Percentiles rank a stretch among this genome's conserved stretches.
Evolutionary conservation across 2,113 vertebrate species (phyloP).

Genomic region (Morone chrysops): DNA sequence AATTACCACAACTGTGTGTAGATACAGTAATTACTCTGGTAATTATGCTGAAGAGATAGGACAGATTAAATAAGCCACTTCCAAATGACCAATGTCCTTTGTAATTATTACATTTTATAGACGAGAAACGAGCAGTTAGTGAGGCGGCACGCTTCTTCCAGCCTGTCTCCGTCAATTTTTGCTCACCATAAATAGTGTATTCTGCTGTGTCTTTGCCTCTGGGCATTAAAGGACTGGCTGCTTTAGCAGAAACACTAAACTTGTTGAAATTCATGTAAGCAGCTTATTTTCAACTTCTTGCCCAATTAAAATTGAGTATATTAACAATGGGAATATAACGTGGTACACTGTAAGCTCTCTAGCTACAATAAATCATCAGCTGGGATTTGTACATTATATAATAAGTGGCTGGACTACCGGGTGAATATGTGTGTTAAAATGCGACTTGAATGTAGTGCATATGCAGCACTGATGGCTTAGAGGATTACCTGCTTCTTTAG

Average conservation of each 20-base stretch:
- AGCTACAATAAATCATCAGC: constrained; percentile 25
- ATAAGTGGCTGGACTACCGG: not conserved
- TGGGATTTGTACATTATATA: constrained; percentile 19
- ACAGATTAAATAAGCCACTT: constrained; percentile 64
- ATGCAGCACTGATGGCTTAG: not conserved
- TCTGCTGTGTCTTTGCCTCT: constrained; percentile 76
- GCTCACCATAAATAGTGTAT: constrained; percentile 81
- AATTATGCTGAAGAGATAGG: constrained; percentile 67
- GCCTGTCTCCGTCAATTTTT: constrained; percentile 65
- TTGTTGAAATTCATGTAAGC: constrained; percentile 81
- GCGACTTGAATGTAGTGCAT: not conserved
- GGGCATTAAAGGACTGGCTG: constrained; percentile 70
- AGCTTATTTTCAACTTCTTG: constrained; percentile 77
- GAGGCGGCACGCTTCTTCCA: constrained; percentile 60
- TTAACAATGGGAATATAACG: constrained; percentile 56
- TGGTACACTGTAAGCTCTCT: constrained; percentile 24
- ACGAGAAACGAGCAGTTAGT: constrained; percentile 54
- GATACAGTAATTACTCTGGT: constrained; percentile 67
- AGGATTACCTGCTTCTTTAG: constrained; percentile 92
- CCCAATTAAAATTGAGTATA: constrained; percentile 79
- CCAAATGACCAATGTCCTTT: constrained; percentile 69
- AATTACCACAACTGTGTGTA: constrained; percentile 44
- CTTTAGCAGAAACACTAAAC: constrained; percentile 71
- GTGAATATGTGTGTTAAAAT: constrained; percentile 26
- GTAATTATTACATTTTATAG: constrained; percentile 70